These are phyloP conservation scores for Delichon dasypus DNA, from an alignment of 2,797 vertebrate species.

Conservation along the genomic window DNA sequence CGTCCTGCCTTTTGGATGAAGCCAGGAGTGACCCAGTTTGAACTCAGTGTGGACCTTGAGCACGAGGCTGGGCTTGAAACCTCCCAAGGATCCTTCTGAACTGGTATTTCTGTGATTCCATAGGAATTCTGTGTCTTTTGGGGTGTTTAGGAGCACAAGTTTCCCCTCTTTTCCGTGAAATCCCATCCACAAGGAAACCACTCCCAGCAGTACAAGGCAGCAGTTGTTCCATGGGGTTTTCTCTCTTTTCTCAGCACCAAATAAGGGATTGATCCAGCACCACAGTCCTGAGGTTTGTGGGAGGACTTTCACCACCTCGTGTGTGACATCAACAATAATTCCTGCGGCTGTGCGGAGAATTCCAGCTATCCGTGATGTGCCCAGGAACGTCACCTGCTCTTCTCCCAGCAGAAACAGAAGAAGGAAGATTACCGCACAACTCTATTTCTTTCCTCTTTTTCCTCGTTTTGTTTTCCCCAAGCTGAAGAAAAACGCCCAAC, in stretches of 20 bases:
- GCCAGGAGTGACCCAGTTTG: not conserved
- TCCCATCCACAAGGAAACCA: not conserved
- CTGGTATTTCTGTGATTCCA: accelerated
- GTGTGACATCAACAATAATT: accelerated
- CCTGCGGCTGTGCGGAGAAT: not conserved
- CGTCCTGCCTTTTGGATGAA: not conserved
- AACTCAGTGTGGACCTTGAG: not conserved
- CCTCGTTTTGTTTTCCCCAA: not conserved
- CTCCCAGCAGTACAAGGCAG: not conserved
- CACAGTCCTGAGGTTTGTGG: not conserved
- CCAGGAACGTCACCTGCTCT: not conserved
- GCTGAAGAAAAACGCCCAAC: not conserved
- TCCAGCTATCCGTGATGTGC: accelerated
- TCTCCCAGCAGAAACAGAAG: not conserved
- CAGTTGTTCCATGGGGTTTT: not conserved
- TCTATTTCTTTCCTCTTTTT: not conserved
- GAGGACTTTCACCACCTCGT: not conserved
- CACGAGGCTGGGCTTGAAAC: not conserved
- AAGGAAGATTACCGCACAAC: not conserved
- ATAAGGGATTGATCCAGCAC: not conserved
- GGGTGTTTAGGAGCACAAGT: not conserved
- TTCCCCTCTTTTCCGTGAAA: not conserved
- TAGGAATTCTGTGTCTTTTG: accelerated
- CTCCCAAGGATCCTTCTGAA: not conserved
- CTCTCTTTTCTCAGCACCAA: not conserved